Evolutionary conservation across 2,113 vertebrate species (phyloP).

Genomic region (Brachirus orientalis): DNA sequence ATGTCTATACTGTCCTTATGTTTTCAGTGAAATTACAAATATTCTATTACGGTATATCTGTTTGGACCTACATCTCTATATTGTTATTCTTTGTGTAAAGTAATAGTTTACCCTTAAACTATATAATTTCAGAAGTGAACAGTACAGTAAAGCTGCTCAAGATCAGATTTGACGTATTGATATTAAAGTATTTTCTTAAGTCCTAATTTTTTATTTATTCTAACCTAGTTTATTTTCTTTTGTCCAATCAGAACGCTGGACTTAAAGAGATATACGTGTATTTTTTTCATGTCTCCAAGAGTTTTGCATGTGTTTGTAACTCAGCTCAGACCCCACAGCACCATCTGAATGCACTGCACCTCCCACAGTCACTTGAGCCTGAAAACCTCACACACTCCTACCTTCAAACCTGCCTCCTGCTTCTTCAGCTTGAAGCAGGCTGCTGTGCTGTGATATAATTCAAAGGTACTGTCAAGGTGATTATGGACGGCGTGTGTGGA

Average conservation of each 20-base stretch:
- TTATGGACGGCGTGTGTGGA: constrained; percentile 18
- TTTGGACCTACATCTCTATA: constrained; percentile 70
- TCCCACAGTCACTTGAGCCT: constrained; percentile 61
- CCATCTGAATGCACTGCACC: constrained; percentile 67
- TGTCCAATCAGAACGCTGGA: constrained; percentile 52
- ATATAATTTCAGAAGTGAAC: constrained; percentile 67
- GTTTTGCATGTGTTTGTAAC: constrained; percentile 51
- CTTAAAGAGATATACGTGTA: constrained; percentile 47
- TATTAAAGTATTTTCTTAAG: constrained; percentile 77
- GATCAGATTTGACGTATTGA: constrained; percentile 67
- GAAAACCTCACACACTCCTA: constrained; percentile 75
- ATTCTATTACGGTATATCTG: constrained; percentile 64
- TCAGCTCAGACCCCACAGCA: constrained; percentile 49
- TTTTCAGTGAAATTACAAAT: constrained; percentile 71
- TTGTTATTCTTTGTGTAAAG: constrained; percentile 68
- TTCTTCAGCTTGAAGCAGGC: constrained; percentile 10
- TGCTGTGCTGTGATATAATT: constrained; percentile 54
- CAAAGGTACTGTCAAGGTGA: constrained; percentile 31
- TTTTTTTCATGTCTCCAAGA: constrained; percentile 62
- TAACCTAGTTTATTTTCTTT: constrained; percentile 65
- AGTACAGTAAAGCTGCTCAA: constrained; percentile 58
- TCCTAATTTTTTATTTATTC: constrained; percentile 71
- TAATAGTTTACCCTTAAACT: constrained; percentile 57
- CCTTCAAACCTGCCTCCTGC: constrained; percentile 59
- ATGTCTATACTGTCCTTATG: constrained; percentile 72